Evolutionary conservation across 37 sponge, comb jelly and placozoan species (phyloP), one percentile per base, ranked within the genome.

Genomic region (Cliona cf. orientalis): DNA sequence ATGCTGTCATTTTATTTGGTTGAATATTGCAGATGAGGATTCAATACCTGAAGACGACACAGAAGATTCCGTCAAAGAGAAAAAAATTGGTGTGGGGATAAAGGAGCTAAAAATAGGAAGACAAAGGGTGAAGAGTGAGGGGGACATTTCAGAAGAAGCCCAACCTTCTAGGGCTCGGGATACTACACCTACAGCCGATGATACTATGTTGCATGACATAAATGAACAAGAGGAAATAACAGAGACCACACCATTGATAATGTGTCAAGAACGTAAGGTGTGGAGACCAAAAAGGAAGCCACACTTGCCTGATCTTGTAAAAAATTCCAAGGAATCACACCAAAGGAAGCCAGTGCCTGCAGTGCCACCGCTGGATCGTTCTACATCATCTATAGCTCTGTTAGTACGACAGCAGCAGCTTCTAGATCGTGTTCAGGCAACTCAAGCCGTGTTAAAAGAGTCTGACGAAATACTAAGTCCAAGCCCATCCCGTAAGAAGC

Each of bases 271-370:
- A 2, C 83, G 73, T 39, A 14, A 23, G n/a, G 83, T 82, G 14
- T 82, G 83, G 83, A 59, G 66, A n/a, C 83, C 83, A 3, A 70
- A 73, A 40, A 62, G 34, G 28, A n/a, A n/a, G n/a, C n/a, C n/a
- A n/a, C 66, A 73, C 49, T 31, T 70, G 28, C 49, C 66, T 29
- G n/a, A 79, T 46, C 37, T 79, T 5, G 79, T 79, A 5, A 40
- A 46, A 5, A 29, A 63, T 9, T 25, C 67, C 23, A 35, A 26
- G n/a, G 29, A 55, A 3, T 2, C 28, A 33, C 26, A 74, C 12
- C 45, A 70, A 42, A 14, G 42, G n/a, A 45, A 70, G 35, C 26
- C 2, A 5, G 28, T 2, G 43, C 70, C 70, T 25, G n/a, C 3
- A 61, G n/a, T 12, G 5, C 6, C 11, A 32, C 23, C 62, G 23